A percentile compares a stretch with the other conserved stretches of the same genome.
Conservation (phyloP, 2,888 invertebrate genomes). For the Acanthosoma haemorrhoidale region DNA sequence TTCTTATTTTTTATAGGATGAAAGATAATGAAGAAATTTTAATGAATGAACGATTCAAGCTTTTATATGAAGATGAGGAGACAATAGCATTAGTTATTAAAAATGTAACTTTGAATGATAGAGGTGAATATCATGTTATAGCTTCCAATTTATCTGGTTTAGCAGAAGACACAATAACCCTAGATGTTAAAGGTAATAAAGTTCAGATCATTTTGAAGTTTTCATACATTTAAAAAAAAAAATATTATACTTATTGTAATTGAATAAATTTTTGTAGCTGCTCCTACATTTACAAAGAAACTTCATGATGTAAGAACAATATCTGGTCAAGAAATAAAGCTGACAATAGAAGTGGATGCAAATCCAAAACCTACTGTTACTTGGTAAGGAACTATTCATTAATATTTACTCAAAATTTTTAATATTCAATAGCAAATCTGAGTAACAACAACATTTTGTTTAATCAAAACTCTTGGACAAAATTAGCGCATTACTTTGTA, state of each 20-base stretch:
- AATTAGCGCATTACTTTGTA: too few species aligned
- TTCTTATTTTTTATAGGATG: slow-evolving; percentile 48
- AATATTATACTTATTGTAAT: not conserved
- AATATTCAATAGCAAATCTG: not conserved
- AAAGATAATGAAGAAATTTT: slow-evolving; percentile 73
- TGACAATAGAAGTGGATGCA: slow-evolving; percentile 79
- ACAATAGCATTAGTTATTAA: slow-evolving; percentile 84
- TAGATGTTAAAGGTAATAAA: slow-evolving; percentile 61
- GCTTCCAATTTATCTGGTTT: slow-evolving; percentile 81
- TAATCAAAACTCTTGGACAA: too few species aligned
- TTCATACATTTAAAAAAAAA: slow-evolving; percentile 21
- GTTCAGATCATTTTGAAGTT: too few species aligned
- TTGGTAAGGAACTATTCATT: slow-evolving; percentile 55
- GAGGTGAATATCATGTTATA: slow-evolving; percentile 72
- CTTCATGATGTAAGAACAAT: slow-evolving; percentile 68
- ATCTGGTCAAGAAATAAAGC: slow-evolving; percentile 65
- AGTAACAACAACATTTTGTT: not conserved
- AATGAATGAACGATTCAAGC: slow-evolving; percentile 71
- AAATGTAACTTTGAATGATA: slow-evolving; percentile 73
- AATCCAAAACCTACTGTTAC: slow-evolving; percentile 73
- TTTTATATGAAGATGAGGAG: slow-evolving; percentile 84
- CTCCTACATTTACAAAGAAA: slow-evolving; percentile 79
- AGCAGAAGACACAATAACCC: slow-evolving; percentile 65
- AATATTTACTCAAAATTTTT: too few species aligned
- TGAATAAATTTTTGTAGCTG: slow-evolving; percentile 49